phyloP scores from a whole-genome alignment of 2,888 invertebrate species.

The Oscheius sp. region DNA sequence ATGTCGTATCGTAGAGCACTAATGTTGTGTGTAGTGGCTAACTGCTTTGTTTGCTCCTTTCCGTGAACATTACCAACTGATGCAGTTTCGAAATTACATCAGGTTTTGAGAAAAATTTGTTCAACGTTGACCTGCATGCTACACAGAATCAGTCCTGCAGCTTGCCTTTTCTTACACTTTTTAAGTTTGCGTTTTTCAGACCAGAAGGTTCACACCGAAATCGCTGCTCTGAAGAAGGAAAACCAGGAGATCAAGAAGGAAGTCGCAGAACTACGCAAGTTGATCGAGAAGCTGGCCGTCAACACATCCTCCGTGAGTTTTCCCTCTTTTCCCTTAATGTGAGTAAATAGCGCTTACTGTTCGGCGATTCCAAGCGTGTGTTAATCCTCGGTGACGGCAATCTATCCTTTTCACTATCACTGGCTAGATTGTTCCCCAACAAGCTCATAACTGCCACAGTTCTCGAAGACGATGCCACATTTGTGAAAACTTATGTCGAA shows the following conservation, averaged over 20 bases:
- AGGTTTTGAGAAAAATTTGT: no score
- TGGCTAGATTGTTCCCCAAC: constrained; percentile 36
- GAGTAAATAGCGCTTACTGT: constrained; percentile 28
- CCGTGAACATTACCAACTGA: no score
- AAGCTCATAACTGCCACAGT: constrained; percentile 48
- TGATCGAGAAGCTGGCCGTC: constrained; percentile 52
- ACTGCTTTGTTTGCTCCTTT: not conserved
- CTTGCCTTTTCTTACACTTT: not conserved
- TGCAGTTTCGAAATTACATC: no score
- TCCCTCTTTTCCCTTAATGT: not conserved
- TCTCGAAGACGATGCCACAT: constrained; percentile 48
- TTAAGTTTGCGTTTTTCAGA: constrained; percentile 6
- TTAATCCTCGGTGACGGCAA: constrained; percentile 61
- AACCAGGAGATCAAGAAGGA: constrained; percentile 49
- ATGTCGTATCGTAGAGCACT: not conserved
- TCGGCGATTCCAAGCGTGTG: constrained; percentile 36
- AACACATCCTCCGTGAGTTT: constrained; percentile 15
- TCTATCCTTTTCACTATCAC: constrained; percentile 53
- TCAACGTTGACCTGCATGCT: no score
- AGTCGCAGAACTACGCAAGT: constrained; percentile 47
- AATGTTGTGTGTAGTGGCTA: not conserved
- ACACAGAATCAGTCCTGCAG: not conserved
- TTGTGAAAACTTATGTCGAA: constrained; percentile 43
- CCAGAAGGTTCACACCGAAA: constrained; percentile 31
- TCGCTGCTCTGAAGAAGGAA: constrained; percentile 48